These are phyloP conservation scores for Atherix ibis DNA, from an alignment of 2,888 invertebrate genomes.

Conservation along the genomic window DNA sequence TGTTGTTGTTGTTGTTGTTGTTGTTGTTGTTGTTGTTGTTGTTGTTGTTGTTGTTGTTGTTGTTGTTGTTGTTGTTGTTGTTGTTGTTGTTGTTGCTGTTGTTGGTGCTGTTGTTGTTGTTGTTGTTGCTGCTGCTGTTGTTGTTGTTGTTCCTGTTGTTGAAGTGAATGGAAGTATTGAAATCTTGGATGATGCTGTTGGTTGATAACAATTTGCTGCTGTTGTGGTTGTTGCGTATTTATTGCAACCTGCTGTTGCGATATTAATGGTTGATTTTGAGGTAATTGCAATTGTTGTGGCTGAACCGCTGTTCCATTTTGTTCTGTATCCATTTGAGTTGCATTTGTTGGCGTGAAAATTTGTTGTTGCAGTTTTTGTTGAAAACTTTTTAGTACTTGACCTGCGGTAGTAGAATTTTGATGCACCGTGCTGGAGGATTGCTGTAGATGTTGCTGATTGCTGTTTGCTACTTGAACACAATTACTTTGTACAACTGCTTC, in stretches of 20 bases:
- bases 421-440: conserved; percentile 32
- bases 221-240: conserved; percentile 3
- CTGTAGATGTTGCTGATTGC: conserved; percentile 14
- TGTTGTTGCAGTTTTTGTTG: conserved; percentile 35
- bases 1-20: conserved; percentile 12
- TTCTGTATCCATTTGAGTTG: conserved; percentile 26
- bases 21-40: conserved; percentile 26
- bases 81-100: conserved; percentile 3
- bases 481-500: conserved; percentile 9
- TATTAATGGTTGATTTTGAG: conserved; percentile 12
- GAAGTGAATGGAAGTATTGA: too few species aligned
- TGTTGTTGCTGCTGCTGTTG: conserved; percentile 12
- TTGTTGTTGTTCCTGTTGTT: conserved; percentile 33
- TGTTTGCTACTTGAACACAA: background rate
- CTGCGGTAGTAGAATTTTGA: conserved; percentile 14
- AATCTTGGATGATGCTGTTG: too few species aligned
- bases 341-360: conserved; percentile 33
- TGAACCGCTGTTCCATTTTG: conserved; percentile 34
- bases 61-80: too few species aligned
- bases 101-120: conserved; percentile 18
- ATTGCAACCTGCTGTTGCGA: conserved; percentile 18
- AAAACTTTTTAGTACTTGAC: conserved; percentile 26
- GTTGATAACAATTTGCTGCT: conserved; percentile 31
- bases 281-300: conserved; percentile 31
- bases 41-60: conserved; percentile 29